A percentile compares a stretch with the other conserved stretches of the same genome.
Evolutionary conservation across 64 coral and sea anemone genomes (phyloP).

Genomic region (Pocillopora verrucosa): DNA sequence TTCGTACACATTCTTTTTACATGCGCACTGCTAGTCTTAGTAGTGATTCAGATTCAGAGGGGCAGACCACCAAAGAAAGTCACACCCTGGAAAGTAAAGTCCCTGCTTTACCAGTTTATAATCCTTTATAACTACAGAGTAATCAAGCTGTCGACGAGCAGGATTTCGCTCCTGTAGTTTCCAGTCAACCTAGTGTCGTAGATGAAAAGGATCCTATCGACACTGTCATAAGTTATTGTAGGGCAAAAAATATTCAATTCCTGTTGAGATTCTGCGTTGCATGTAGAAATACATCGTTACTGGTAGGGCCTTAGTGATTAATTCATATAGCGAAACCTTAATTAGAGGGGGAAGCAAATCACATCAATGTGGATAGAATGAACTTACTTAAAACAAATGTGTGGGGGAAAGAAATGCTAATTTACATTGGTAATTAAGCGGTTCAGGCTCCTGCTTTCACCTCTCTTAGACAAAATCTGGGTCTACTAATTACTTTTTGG

Average conservation of each 20-base stretch:
- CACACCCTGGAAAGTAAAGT: not conserved
- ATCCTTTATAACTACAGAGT: not conserved
- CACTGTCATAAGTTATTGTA: not conserved
- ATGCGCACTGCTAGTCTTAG: not conserved
- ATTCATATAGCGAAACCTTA: not conserved
- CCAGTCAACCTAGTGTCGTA: not conserved
- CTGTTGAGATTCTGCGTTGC: not conserved
- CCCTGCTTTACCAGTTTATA: not conserved
- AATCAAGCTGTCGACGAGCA: not conserved
- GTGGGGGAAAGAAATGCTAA: too few species aligned
- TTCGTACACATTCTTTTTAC: not conserved
- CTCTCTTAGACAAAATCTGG: too few species aligned
- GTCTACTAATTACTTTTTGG: too few species aligned
- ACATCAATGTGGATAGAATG: conserved; percentile 15
- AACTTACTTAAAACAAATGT: conserved; percentile 1
- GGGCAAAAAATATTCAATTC: not conserved
- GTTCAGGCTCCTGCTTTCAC: too few species aligned
- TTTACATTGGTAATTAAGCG: too few species aligned
- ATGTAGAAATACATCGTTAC: conserved; percentile 5
- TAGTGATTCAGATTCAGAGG: not conserved
- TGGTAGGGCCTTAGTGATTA: not conserved
- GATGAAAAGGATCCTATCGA: not conserved
- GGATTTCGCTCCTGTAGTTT: not conserved
- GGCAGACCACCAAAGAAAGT: not conserved
- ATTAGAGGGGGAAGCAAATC: not conserved